Conservation (phyloP, 2,888 invertebrate species). For the Chymomyza caudatula region DNA sequence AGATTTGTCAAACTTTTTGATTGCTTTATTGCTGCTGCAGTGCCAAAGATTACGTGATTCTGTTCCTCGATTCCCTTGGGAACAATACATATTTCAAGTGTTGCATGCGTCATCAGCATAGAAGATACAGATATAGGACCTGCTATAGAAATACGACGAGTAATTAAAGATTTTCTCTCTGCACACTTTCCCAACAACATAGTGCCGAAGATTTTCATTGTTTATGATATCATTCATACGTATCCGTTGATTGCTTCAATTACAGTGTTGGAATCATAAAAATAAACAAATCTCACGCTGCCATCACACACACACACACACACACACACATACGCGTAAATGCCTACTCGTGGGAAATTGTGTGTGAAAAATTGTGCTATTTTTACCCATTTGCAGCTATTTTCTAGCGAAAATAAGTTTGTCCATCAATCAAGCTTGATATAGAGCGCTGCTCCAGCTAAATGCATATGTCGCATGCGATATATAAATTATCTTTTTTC, state of each 20-base stretch:
- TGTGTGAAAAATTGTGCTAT: conserved; percentile 51
- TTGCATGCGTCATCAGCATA: conserved; percentile 48
- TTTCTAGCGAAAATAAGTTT: not conserved
- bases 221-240: conserved; percentile 46
- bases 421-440: not conserved
- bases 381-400: conserved; percentile 27
- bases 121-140: not conserved
- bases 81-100: conserved; percentile 17
- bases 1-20: conserved; percentile 23
- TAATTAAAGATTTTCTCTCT: conserved; percentile 28
- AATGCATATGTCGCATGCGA: conserved; percentile 35
- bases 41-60: not conserved
- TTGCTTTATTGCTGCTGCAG: conserved; percentile 21
- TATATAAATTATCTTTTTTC: conserved; percentile 1
- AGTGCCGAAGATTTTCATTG: conserved; percentile 10
- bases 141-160: not conserved
- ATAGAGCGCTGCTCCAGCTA: not conserved
- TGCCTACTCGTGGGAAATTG: conserved; percentile 33
- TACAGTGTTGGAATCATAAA: conserved; percentile 27
- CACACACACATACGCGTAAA: no score
- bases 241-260: conserved; percentile 41
- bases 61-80: not conserved
- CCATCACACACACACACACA: not conserved
- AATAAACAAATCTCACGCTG: conserved; percentile 1
- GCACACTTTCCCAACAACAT: conserved; percentile 20